A percentile compares a stretch with the other conserved stretches of the same genome.
These are phyloP conservation scores for Conger conger DNA, from an alignment of 2,113 vertebrate species.

Conservation along the genomic window DNA sequence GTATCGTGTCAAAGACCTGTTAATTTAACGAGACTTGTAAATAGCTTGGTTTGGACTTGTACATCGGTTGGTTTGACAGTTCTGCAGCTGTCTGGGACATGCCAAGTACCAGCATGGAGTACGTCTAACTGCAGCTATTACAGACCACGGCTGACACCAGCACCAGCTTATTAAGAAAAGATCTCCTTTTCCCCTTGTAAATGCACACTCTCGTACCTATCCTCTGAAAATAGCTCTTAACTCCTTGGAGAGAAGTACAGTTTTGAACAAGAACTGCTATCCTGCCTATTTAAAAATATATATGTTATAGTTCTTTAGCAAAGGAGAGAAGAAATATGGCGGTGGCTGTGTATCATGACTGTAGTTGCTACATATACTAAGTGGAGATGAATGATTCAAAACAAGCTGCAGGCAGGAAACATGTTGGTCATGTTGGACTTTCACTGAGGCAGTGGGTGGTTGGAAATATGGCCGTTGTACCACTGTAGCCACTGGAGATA, in stretches of 20 bases:
- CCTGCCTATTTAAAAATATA: neutral
- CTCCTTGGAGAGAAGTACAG: too few relatives aligned
- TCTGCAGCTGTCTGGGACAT: neutral
- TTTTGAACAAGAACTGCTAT: conserved; percentile 11
- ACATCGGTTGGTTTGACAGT: neutral
- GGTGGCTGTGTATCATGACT: neutral
- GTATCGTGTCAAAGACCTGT: neutral
- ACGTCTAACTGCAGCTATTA: neutral
- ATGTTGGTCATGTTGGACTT: too few relatives aligned
- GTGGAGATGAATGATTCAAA: neutral
- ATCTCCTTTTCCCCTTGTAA: neutral
- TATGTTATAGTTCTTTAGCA: neutral
- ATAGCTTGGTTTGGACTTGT: too few relatives aligned
- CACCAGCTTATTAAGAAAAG: neutral
- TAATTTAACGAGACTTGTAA: neutral
- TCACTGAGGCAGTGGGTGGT: too few relatives aligned
- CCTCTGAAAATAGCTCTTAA: neutral
- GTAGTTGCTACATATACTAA: neutral
- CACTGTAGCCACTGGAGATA: too few relatives aligned
- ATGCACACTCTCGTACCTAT: neutral
- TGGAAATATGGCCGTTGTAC: neutral
- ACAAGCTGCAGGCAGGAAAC: neutral
- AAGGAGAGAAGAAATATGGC: neutral
- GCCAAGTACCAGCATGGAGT: neutral
- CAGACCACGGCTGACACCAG: neutral